phyloP scores from a whole-genome alignment of 2,888 invertebrate species.

The Agrotis puta region DNA sequence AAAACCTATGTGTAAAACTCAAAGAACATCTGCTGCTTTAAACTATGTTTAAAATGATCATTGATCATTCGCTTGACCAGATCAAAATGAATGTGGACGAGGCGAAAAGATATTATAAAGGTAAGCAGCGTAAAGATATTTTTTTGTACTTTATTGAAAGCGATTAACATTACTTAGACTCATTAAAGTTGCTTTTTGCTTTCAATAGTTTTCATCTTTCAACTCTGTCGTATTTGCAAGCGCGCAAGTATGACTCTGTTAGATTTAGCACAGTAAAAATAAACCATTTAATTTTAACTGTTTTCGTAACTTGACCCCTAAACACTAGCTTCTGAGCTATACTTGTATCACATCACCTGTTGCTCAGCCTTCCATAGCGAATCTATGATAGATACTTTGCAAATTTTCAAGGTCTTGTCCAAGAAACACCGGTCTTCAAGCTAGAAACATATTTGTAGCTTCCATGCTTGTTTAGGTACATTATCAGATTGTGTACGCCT shows the following conservation, averaged over 20 bases:
- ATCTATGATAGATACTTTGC: background rate
- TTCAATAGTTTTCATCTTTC: background rate
- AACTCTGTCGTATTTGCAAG: background rate
- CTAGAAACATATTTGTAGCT: background rate
- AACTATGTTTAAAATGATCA: background rate
- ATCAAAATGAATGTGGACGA: too few relatives aligned
- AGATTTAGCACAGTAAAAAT: conserved; percentile 6
- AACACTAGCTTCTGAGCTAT: background rate
- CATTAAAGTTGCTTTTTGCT: background rate
- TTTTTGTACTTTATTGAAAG: too few relatives aligned
- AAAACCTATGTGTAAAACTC: conserved; percentile 10
- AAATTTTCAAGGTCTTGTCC: conserved; percentile 1
- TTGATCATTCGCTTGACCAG: background rate
- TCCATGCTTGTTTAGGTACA: background rate
- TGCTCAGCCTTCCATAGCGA: conserved; percentile 16
- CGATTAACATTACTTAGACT: too few relatives aligned
- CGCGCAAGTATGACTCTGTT: background rate
- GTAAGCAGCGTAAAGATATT: too few relatives aligned
- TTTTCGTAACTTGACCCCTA: conserved; percentile 3
- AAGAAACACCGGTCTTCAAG: background rate
- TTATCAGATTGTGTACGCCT: background rate
- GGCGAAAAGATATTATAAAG: too few relatives aligned
- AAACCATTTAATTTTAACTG: background rate
- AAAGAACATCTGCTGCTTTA: conserved; percentile 2
- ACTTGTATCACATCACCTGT: background rate